Evolutionary conservation across 2,888 invertebrate genomes (phyloP).

Genomic region (Taenaris catops): DNA sequence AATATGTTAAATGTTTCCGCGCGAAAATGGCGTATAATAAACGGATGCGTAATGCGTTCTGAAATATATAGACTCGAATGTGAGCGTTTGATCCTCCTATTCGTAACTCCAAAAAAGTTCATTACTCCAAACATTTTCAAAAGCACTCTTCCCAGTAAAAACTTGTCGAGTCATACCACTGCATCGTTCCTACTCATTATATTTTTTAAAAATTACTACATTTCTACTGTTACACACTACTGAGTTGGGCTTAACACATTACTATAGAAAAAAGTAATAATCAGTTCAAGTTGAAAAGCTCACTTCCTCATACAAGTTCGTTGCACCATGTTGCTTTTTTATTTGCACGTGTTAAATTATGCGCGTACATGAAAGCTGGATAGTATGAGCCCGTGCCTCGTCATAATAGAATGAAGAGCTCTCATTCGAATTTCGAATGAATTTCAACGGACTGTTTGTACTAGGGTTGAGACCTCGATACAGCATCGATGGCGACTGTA

Average conservation of each 20-base stretch:
- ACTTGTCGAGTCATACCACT: too few relatives aligned
- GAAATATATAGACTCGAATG: too few relatives aligned
- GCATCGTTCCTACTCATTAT: too few relatives aligned
- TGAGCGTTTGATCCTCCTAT: too few relatives aligned
- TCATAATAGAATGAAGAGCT: conserved; percentile 34
- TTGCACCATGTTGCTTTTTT: conserved; percentile 18
- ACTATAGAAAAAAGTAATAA: conserved; percentile 10
- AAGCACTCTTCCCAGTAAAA: too few relatives aligned
- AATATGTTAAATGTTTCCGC: too few relatives aligned
- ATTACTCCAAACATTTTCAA: too few relatives aligned
- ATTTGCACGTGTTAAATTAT: conserved; percentile 27
- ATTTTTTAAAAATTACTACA: too few relatives aligned
- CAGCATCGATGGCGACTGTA: background rate
- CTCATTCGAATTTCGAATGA: conserved; percentile 36
- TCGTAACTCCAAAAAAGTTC: too few relatives aligned
- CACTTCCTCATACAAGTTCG: conserved; percentile 16
- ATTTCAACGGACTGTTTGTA: conserved; percentile 8
- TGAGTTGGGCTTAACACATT: conserved; percentile 4
- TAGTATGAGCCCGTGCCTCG: conserved; percentile 38
- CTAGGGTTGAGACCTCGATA: background rate
- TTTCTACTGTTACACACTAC: background rate
- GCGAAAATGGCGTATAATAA: too few relatives aligned
- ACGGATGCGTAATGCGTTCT: too few relatives aligned
- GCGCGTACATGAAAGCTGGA: conserved; percentile 34
- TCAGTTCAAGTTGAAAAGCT: conserved; percentile 11